Percentiles rank a stretch among this genome's conserved stretches.
Evolutionary conservation across 2,113 vertebrate genomes (phyloP).

Genomic region (Peromyscus maniculatus): DNA sequence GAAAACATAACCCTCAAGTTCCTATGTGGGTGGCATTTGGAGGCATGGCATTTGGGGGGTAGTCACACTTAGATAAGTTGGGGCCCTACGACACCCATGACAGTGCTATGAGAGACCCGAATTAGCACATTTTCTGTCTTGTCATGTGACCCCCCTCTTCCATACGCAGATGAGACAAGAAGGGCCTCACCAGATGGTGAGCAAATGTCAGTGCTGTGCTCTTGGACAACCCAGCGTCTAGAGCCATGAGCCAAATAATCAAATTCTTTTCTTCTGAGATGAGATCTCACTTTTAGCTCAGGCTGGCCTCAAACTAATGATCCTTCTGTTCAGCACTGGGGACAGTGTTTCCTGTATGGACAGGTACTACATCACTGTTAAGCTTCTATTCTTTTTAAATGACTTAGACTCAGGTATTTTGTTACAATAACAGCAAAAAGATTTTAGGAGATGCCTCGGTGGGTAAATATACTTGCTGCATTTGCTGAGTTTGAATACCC

Average conservation of each 20-base stretch:
- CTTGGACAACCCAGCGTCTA: background rate
- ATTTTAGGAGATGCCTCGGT: background rate
- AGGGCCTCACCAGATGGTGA: background rate
- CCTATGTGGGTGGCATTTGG: background rate
- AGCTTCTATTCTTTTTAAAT: background rate
- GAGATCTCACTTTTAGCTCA: background rate
- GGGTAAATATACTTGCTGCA: background rate
- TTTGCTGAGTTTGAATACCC: background rate
- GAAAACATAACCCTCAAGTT: background rate
- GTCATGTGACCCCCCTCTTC: background rate
- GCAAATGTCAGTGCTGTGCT: background rate
- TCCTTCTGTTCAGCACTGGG: background rate
- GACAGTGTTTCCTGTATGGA: background rate
- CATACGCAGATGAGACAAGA: background rate
- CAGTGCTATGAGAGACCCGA: background rate
- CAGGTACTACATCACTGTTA: background rate
- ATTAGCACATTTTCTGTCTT: background rate
- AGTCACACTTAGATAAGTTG: background rate
- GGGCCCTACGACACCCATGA: background rate
- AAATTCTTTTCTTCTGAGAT: background rate
- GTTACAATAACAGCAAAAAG: background rate
- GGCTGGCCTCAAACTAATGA: background rate
- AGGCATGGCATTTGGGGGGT: background rate
- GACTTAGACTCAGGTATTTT: background rate
- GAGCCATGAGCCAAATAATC: background rate